Conservation (phyloP, 2,113 vertebrate genomes). For the Phylloscopus trochiloides region DNA sequence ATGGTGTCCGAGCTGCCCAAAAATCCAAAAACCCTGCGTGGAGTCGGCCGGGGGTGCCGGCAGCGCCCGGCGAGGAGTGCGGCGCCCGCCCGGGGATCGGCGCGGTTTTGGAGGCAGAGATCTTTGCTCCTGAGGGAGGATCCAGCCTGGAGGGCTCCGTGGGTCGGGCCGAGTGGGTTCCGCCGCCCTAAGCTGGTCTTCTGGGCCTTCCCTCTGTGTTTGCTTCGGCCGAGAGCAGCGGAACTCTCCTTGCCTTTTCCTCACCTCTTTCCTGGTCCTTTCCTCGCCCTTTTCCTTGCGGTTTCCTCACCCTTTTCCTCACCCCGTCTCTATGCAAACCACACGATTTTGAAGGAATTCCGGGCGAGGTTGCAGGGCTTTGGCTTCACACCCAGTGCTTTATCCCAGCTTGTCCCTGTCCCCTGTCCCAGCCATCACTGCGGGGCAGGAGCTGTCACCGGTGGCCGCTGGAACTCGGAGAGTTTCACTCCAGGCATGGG, state of each 20-base stretch:
- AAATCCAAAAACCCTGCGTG: not conserved
- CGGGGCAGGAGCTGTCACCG: fast-evolving
- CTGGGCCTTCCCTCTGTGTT: fast-evolving
- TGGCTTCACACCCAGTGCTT: not conserved
- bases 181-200: fast-evolving
- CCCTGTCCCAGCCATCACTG: not conserved
- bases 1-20: not conserved
- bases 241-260: not conserved
- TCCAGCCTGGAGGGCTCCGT: fast-evolving
- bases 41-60: not conserved
- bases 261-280: not conserved
- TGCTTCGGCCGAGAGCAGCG: not conserved
- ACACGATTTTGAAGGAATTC: no score
- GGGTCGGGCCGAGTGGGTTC: not conserved
- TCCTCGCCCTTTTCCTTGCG: not conserved
- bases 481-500: not conserved
- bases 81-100: fast-evolving
- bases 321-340: not conserved
- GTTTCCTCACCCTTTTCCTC: not conserved
- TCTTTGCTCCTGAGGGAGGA: fast-evolving
- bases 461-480: fast-evolving
- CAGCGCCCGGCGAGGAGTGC: fast-evolving
- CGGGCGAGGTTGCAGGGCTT: not conserved
- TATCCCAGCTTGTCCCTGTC: not conserved
- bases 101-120: not conserved